These are phyloP conservation scores for Brachionus sp. DNA, from an alignment of 1,140 invertebrate genomes.

Conservation along the genomic window DNA sequence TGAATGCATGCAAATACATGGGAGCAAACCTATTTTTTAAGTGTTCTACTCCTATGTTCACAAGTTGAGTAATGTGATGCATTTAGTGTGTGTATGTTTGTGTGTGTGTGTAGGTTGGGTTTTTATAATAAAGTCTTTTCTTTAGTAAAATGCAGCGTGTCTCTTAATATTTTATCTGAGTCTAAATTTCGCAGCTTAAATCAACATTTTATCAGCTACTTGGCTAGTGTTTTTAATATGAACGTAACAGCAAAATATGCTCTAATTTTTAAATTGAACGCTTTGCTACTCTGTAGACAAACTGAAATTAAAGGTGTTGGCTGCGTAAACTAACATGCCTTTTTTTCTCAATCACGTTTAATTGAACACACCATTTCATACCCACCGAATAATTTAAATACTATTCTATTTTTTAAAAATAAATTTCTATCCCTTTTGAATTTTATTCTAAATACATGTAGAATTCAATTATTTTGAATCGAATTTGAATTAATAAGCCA, in stretches of 20 bases:
- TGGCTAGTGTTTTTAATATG: not conserved
- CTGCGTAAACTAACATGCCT: too few relatives aligned
- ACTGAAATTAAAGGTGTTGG: not conserved
- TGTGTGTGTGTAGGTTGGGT: not conserved
- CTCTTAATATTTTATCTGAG: not conserved
- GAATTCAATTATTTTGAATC: too few relatives aligned
- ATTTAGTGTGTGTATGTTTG: not conserved
- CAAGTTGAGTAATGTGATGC: not conserved
- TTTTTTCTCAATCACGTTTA: not conserved
- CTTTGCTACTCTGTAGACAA: not conserved
- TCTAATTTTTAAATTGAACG: not conserved
- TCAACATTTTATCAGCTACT: not conserved
- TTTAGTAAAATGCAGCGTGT: not conserved
- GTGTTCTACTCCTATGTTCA: not conserved
- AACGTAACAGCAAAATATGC: not conserved
- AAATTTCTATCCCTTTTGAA: too few relatives aligned
- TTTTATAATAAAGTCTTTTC: not conserved
- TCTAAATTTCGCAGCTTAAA: not conserved
- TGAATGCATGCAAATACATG: not conserved
- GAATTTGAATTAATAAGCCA: too few relatives aligned
- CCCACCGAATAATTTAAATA: not conserved
- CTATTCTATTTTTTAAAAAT: too few relatives aligned
- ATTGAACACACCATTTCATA: not conserved
- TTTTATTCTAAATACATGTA: too few relatives aligned
- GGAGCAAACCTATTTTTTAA: not conserved